Evolutionary conservation across 2,113 vertebrate species (phyloP).

Genomic region (Lophochroa leadbeateri): DNA sequence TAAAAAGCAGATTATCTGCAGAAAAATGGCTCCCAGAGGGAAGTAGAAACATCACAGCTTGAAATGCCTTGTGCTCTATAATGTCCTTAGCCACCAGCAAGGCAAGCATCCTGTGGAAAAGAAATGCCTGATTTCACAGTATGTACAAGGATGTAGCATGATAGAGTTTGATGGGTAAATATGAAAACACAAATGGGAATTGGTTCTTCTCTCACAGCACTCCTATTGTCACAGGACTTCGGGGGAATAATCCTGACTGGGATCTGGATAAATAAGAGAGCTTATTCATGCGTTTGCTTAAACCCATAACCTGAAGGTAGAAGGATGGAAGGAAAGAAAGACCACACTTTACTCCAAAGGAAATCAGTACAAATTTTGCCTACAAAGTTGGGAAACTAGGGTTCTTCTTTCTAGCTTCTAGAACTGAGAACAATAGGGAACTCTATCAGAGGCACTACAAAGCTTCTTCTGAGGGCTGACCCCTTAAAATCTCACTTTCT

Average conservation of each 20-base stretch:
- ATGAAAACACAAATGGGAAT: background rate
- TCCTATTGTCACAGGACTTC: background rate
- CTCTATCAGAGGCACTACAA: background rate
- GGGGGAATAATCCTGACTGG: background rate
- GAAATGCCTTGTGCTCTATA: slow-evolving; percentile 1
- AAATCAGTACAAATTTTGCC: background rate
- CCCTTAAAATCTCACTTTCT: background rate
- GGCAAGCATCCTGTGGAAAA: slow-evolving; percentile 31
- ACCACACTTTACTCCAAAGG: background rate
- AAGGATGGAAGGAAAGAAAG: background rate
- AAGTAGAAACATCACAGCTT: slow-evolving; percentile 27
- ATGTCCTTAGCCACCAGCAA: slow-evolving; percentile 38
- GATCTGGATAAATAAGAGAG: background rate
- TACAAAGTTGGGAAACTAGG: background rate
- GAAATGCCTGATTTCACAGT: slow-evolving; percentile 12
- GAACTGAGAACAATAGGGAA: background rate
- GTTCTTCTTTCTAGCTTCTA: background rate
- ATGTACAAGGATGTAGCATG: background rate
- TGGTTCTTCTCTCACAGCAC: background rate
- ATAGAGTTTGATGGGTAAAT: background rate
- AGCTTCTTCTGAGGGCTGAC: background rate
- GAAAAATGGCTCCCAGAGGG: slow-evolving; percentile 31
- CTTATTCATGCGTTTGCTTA: background rate
- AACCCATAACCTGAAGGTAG: background rate
- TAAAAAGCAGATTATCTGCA: slow-evolving; percentile 34